Base-by-base conservation (phyloP, 2,797 vertebrate species). In the Hylomyscus alleni region DNA sequence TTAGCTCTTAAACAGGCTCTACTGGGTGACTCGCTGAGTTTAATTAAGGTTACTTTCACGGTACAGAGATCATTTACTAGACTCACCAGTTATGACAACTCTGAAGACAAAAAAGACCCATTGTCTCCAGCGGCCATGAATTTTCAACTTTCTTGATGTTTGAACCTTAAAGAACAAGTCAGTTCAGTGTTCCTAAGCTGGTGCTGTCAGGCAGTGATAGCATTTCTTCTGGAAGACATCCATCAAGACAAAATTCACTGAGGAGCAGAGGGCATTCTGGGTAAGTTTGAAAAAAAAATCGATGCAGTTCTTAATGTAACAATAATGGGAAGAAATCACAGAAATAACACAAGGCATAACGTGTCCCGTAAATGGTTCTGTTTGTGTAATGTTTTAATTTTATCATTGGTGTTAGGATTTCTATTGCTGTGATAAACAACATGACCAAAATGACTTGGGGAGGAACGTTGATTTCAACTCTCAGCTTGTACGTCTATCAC, bases 161-260 rank as follows among this genome's bases (percentile, higher is more conserved):
- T 50, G 88, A 90, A 90, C 26, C 17, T 96, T 96, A 40, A 88
- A 85, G 92, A 75, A 78, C 94, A 75, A n/a, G 12, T 86, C 89
- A 85, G 69, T 72, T 72, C 19, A 83, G 37, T 54, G 76, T 97
- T 93, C 85, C 37, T 54, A 14, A 72, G 17, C 40, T 13, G 6
- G 24, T 0, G 31, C 52, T 96, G 29, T 12, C 77, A 60, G 34
- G 20, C 69, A 29, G 6, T 86, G 29, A 37, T 75, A 58, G 88
- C 65, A 62, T 62, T 83, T 65, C 34, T 83, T 96, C 77, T 44
- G 69, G 44, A 31, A 94, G 52, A 94, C 90, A 87, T 88, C 56
- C 94, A 89, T 26, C 58, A 73, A 54, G 14, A 50, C n/a, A 44
- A 52, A 11, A 47, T 11, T 82, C 65, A 47, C 52, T 90, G 7